Base-by-base conservation (phyloP, 2,888 invertebrate species). In the Anodontia alba region DNA sequence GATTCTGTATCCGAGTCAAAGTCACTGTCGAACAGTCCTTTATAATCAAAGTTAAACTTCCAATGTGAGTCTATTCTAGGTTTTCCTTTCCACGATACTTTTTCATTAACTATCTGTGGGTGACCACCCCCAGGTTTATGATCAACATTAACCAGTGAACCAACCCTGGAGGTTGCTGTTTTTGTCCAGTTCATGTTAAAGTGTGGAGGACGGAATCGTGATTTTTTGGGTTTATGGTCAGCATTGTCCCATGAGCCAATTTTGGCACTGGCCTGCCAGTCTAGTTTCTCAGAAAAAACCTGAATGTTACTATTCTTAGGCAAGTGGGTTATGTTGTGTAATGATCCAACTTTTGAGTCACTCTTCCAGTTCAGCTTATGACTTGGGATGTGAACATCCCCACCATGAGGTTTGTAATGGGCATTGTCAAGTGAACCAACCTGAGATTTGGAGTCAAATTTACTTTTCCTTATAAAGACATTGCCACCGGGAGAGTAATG, bases 61-160 rank as follows among this genome's bases (percentile, higher is more conserved):
- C 51, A 98, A 98, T 87, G 98, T 98, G 91, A 98, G 73, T 98
- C 97, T 93, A 99, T 97, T 95, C 97, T 97, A 3, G 98, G 97
- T 76, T 97, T 96, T 0, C 97, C 97, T 89, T 97, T 97, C 95
- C 95, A 95, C 1, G 90, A 89, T 33, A 93, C 79, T 54, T 87
- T 90, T 31, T 89, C 80, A 70, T 88, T 80, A 38, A 84, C 83
- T 62, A 91, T 88, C 71, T 86, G 81, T n/a, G 79, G 62, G 38
- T 88, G 83, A 31, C 90, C 91, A n/a, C 90, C 90, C 12, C 89
- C 81, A 17, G 91, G 88, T 26, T 70, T 76, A 69, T 92, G 86
- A 23, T 84, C 78, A 8, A 81, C 76, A 72, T 91, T 91, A 23
- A 84, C 83, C 26, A 91, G 66, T 1, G 90, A 90, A 0, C 86